Conservation (phyloP, 2,113 vertebrate species). For the Tachycineta bicolor region DNA sequence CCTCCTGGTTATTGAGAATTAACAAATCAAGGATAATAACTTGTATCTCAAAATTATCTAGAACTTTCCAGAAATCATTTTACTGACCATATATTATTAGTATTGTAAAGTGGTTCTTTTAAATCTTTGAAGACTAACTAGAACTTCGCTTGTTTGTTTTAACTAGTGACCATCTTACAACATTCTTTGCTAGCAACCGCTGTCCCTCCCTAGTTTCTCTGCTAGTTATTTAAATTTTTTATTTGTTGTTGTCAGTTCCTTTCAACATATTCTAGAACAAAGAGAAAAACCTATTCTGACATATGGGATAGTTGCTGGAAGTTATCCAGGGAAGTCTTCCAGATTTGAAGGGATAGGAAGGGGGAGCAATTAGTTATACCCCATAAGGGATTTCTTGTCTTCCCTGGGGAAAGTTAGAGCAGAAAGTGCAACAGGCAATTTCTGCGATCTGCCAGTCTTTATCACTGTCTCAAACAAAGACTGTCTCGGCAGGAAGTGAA, state of each 20-base stretch:
- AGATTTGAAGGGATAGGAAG: fast-evolving
- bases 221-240: background rate
- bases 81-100: background rate
- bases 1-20: background rate
- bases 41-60: background rate
- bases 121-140: background rate
- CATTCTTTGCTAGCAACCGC: background rate
- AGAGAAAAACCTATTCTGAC: background rate
- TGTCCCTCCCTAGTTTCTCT: background rate
- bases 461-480: background rate
- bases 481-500: background rate
- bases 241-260: background rate
- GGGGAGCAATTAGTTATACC: background rate
- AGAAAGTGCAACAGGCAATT: background rate
- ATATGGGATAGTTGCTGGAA: background rate
- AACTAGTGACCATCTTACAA: background rate
- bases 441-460: background rate
- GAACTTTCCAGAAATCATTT: background rate
- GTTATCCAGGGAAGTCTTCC: background rate
- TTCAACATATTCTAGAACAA: background rate
- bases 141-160: background rate
- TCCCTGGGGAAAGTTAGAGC: background rate
- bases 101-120: background rate
- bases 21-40: background rate
- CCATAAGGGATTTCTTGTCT: background rate